Base-by-base conservation (phyloP, 1,140 invertebrate species). In the honey bee (Apis mellifera) region DNA sequence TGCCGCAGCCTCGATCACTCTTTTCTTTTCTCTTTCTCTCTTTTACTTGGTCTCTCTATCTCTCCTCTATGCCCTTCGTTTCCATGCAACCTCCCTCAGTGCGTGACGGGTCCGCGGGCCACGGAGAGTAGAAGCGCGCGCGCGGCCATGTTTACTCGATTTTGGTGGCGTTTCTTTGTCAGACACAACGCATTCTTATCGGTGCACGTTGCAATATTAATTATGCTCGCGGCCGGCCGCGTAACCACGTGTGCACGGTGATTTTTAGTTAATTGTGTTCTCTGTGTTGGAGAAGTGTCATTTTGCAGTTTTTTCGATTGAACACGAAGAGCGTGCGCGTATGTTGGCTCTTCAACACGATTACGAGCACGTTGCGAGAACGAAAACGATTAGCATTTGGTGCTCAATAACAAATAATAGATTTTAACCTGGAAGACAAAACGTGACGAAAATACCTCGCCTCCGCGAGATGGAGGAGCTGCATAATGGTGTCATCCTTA, bases 401-500 rank as follows among this genome's bases (percentile, higher is more conserved):
- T 73, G 69, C 72, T 62, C 42, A 50, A 55, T 48, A 54, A 48
- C 19, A 52, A 62, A 65, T 64, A 62, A 48, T 19, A 54, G 23
- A n/a, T 55, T 57, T 74, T 81, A 82, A 82, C 73, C 79, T 82
- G 79, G 79, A 82, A 73, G 15, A 82, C 77, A 60, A 65, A 70
- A 80, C 82, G 66, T 62, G 73, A 72, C 78, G 50, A 62, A 26
- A 55, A 87, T 85, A 79, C 68, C 57, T 80, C 76, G 78, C 75
- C 86, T 84, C 84, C 84, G 78, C 88, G 85, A 84, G 82, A 94
- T 94, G 94, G 94, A 94, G 82, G 93, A 93, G 84, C 88, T 91
- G 88, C 93, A 94, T 75, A 94, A 94, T 85, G 94, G 94, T 74
- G 94, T 94, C 87, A 92, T 94, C 65, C 90, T 94, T 70, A 94